These are phyloP conservation scores for Homarus americanus DNA, from an alignment of 1,140 invertebrate genomes.

Conservation along the genomic window DNA sequence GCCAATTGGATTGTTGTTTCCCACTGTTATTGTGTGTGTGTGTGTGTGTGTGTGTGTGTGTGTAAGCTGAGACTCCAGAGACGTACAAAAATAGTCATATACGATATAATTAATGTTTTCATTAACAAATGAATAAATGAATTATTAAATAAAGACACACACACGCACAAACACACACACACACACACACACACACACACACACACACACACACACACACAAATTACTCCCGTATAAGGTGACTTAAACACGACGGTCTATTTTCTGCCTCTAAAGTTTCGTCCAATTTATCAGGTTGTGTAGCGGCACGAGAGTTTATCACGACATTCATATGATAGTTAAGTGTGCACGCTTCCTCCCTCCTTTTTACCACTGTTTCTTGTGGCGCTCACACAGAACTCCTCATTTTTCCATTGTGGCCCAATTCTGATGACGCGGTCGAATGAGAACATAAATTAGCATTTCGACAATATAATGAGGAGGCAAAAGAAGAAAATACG, in stretches of 20 bases:
- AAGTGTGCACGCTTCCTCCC: neutral
- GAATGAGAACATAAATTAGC: constrained; percentile 72
- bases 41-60: neutral
- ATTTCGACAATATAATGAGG: constrained; percentile 73
- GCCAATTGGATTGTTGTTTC: too few relatives aligned
- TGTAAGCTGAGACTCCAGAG: too few relatives aligned
- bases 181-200: neutral
- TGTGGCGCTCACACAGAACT: too few relatives aligned
- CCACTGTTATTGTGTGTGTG: too few relatives aligned
- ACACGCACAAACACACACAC: neutral
- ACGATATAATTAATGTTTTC: too few relatives aligned
- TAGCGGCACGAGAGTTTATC: neutral
- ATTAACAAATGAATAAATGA: too few relatives aligned
- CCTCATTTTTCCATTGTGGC: constrained; percentile 54
- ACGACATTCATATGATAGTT: neutral
- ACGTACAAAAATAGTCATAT: too few relatives aligned
- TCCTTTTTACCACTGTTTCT: neutral
- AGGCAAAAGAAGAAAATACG: constrained; percentile 73
- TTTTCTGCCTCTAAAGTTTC: neutral
- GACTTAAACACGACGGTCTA: neutral
- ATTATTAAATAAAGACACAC: too few relatives aligned
- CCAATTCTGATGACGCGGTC: constrained; percentile 66
- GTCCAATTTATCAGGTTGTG: neutral
- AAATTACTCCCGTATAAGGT: too few relatives aligned
- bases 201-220: too few relatives aligned